Base-by-base conservation (phyloP, 2,888 invertebrate species). In the Bhutanitis thaidina region DNA sequence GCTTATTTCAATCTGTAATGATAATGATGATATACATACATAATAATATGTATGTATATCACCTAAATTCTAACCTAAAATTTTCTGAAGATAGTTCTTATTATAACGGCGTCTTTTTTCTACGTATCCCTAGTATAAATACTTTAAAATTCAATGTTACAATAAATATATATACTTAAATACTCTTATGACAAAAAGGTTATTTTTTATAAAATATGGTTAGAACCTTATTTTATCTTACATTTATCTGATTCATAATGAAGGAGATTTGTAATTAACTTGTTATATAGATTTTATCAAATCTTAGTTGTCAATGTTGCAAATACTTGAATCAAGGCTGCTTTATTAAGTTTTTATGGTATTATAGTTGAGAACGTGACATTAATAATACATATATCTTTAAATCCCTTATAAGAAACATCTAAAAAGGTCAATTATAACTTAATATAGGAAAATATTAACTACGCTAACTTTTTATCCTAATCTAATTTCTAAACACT, bases 331-430 rank as follows among this genome's bases (percentile, higher is more conserved):
- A 51, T 32, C 51, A 30, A 51, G 51, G 51, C 45, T 40, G 30
- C 36, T 45, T 41, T 51, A 35, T 44, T 40, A 27, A 35, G 35
- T 44, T 45, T 45, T 51, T 45, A 45, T 36, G 40, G 36, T 35
- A 41, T 20, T 51, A 45, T 35, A 50, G 41, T 20, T 51, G 36
- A 41, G 14, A 45, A 46, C 41, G 41, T 15, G 51, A 32, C 30
- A 51, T 51, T 41, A 46, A 51, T 51, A 51, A 51, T 45, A 45
- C 45, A 51, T 51, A 8, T 27, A 37, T 41, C 20, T 46, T 36
- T 46, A 37, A 46, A 51, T 46, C 29, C 45, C 45, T 51, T 46
- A 46, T 51, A 44, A 44, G 44, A 45, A 35, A 46, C 36, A 34
- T 29, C 34, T 41, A 51, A 51, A 51, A 45, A 51, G 34, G 50